Evolutionary conservation across 2,888 invertebrate genomes (phyloP), one percentile per base, ranked within the genome.

Genomic region (Papilio elwesi): DNA sequence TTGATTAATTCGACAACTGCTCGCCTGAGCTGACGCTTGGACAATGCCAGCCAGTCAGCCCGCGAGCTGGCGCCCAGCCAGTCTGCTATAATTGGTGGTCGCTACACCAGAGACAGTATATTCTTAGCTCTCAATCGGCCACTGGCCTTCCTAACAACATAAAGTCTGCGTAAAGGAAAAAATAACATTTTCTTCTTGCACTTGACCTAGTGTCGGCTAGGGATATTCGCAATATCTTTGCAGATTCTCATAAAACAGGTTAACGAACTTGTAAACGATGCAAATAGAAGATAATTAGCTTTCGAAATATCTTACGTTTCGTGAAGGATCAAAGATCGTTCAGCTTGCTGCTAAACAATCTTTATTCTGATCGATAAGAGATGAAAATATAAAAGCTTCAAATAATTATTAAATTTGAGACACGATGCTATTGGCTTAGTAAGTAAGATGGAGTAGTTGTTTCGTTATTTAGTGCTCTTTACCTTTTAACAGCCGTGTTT

Each of bases 51-150:
- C 91, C 92, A 90, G 90, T 82, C 81, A 80, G 81, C 91, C 92
- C 90, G 90, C 82, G 88, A 80, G 82, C 95, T 97, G 97, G 97
- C 97, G 93, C 76, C 80, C 77, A 87, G 96, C 97, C 97, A 97
- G 96, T 95, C 95, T 95, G 95, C 97, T 97, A 97, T 97, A 97
- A 96, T 97, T 96, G 97, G 97, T 96, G 96, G 96, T 97, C 94
- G 94, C 93, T 92, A 94, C 85, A 87, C 83, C 86, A 94, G 94
- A 94, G 92, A 93, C 91, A 90, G 91, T 94, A 95, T 96, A 96
- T 96, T 96, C 95, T 95, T 96, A 96, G 95, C 93, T 87, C 76
- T 79, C 82, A 83, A 89, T 93, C 92, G 92, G 93, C 89, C 90
- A 94, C 88, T 90, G 90, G 90, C 91, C 91, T 92, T 90, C 89